Base-by-base conservation (phyloP, 2,888 invertebrate species). In the Malacosoma neustria region DNA sequence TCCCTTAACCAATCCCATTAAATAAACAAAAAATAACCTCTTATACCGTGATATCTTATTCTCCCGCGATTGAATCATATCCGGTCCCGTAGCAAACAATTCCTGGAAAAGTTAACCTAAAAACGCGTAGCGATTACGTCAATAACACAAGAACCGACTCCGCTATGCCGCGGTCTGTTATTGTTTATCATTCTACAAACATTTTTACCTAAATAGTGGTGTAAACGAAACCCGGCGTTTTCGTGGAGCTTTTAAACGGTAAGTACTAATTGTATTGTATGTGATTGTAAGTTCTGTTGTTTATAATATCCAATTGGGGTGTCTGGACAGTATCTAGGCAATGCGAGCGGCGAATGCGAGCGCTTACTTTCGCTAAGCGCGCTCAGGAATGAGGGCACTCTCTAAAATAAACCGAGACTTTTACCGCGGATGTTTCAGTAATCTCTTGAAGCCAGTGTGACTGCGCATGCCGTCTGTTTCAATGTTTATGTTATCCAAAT, bases 401-500 rank as follows among this genome's bases (percentile, higher is more conserved):
- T 75, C 68, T 69, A 75, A 72, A 72, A 75, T 74, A 76, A 72
- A 63, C 72, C 49, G 49, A 42, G 59, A 59, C 74, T 74, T 76
- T 75, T 71, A 64, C 54, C 57, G 63, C 56, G 40, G 34, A 42
- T 43, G 57, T 59, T 61, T 64, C 57, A 58, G 58, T 53, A 45
- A 40, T 46, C 43, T 48, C 37, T 43, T 51, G 37, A 52, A 43
- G 41, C 13, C 7, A 14, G 22, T 29, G 14, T 45, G 39, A 43
- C 44, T 45, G 51, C 37, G 43, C 34, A 38, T 43, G 45, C 34
- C 46, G 45, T 45, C 34, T 41, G 34, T 36, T 37, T 32, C 29
- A 45, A 33, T 50, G 49, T 51, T 51, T 53, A 48, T 40, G 34
- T 45, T 48, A 45, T 44, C 36, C 34, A 37, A 48, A 45, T 46